Percentiles rank a stretch among this genome's conserved stretches.
These are phyloP conservation scores for Silurus glanis DNA, from an alignment of 2,113 vertebrate genomes.

Conservation along the genomic window DNA sequence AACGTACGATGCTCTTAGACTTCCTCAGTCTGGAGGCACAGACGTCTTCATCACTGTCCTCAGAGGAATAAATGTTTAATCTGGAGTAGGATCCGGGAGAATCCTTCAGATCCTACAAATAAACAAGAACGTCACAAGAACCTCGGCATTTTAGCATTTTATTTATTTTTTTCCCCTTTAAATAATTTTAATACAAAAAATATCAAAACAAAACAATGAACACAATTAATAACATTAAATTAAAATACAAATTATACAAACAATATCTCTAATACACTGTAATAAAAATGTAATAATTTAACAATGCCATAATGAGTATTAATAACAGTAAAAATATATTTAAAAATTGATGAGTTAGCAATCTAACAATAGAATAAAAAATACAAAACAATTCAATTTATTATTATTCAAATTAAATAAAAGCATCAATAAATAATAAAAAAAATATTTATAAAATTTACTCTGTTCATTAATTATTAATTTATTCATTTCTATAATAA, in stretches of 20 bases:
- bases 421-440: no score
- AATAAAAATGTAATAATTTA: background rate
- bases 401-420: no score
- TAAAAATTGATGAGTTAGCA: no score
- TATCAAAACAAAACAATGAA: background rate
- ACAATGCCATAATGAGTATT: background rate
- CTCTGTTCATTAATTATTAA: no score
- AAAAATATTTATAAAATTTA: no score
- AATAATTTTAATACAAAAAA: no score
- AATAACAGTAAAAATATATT: background rate
- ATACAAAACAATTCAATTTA: no score
- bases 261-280: background rate
- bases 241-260: background rate
- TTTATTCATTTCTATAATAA: background rate
- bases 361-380: no score
- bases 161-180: background rate
- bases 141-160: background rate
- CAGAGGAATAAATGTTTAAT: constrained; percentile 39
- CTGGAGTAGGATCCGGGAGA: background rate
- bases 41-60: constrained; percentile 40
- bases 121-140: background rate
- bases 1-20: constrained; percentile 37
- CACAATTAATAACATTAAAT: background rate
- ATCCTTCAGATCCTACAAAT: constrained; percentile 1
- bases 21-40: constrained; percentile 35